A percentile compares a stretch with the other conserved stretches of the same genome.
Conservation (phyloP, 2,888 invertebrate species). For the Argyresthia goedartella region DNA sequence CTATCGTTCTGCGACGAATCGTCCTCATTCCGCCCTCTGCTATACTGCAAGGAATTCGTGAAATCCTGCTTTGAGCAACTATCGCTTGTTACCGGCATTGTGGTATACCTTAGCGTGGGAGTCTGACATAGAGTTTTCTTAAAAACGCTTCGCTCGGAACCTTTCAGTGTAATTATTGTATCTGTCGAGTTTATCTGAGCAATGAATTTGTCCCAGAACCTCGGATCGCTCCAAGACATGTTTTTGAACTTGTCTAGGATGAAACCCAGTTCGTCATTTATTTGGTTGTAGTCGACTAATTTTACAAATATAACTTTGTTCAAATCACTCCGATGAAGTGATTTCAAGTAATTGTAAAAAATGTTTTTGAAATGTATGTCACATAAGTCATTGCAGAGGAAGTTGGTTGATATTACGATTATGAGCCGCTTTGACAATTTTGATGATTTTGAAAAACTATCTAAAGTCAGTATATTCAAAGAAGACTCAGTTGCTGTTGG, state of each 20-base stretch:
- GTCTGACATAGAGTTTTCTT: conserved; percentile 61
- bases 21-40: conserved; percentile 50
- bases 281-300: conserved; percentile 58
- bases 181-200: conserved; percentile 80
- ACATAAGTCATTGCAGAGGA: conserved; percentile 57
- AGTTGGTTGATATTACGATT: conserved; percentile 73
- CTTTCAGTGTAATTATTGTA: conserved; percentile 62
- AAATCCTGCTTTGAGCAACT: conserved; percentile 69
- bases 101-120: conserved; percentile 66
- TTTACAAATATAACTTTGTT: conserved; percentile 62
- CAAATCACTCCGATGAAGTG: conserved; percentile 54
- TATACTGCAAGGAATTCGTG: conserved; percentile 60
- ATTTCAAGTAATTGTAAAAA: conserved; percentile 61
- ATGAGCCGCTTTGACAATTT: conserved; percentile 64
- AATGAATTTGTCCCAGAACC: conserved; percentile 89
- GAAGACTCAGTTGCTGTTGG: conserved; percentile 76
- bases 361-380: conserved; percentile 64
- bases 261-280: conserved; percentile 56
- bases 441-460: conserved; percentile 57
- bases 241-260: conserved; percentile 72
- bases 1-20: conserved; percentile 71
- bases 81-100: conserved; percentile 68
- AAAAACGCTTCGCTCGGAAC: conserved; percentile 59
- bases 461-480: conserved; percentile 72
- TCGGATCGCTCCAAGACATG: conserved; percentile 80